Evolutionary conservation across 1,140 invertebrate species (phyloP).

Genomic region (Plectrocnemia conspersa): DNA sequence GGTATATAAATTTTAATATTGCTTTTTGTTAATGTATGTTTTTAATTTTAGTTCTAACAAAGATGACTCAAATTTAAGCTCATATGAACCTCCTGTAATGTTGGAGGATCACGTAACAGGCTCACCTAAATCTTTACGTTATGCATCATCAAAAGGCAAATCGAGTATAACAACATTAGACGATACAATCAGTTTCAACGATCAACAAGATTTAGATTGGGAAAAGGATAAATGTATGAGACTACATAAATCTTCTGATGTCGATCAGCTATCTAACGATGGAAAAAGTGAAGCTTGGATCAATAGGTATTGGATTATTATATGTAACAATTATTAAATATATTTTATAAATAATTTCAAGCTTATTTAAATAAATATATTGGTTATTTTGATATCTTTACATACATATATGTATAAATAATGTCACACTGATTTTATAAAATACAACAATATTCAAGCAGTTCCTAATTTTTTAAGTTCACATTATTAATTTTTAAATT

Average conservation of each 20-base stretch:
- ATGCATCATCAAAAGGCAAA: conserved; percentile 35
- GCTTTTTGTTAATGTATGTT: conserved; percentile 1
- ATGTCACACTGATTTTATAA: too few species aligned
- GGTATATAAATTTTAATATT: not conserved
- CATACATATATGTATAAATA: conserved; percentile 1
- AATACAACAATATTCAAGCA: too few species aligned
- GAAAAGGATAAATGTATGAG: conserved; percentile 25
- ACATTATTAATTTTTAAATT: too few species aligned
- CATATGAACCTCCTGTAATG: conserved; percentile 41
- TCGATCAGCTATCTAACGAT: conserved; percentile 29
- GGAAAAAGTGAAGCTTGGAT: conserved; percentile 48
- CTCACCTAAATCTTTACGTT: conserved; percentile 34
- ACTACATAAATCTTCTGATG: conserved; percentile 18
- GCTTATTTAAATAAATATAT: too few species aligned
- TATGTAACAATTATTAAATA: not conserved
- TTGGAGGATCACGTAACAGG: conserved; percentile 38
- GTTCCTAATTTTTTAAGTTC: too few species aligned
- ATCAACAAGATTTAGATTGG: conserved; percentile 39
- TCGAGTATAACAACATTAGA: conserved; percentile 46
- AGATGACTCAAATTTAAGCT: conserved; percentile 47
- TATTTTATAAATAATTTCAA: too few species aligned
- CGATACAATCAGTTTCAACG: conserved; percentile 48
- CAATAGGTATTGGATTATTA: conserved; percentile 39
- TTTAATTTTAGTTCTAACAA: conserved; percentile 34
- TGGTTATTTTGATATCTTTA: too few species aligned